Evolutionary conservation across 2,113 vertebrate genomes (phyloP).

Genomic region (Caranx ignobilis): DNA sequence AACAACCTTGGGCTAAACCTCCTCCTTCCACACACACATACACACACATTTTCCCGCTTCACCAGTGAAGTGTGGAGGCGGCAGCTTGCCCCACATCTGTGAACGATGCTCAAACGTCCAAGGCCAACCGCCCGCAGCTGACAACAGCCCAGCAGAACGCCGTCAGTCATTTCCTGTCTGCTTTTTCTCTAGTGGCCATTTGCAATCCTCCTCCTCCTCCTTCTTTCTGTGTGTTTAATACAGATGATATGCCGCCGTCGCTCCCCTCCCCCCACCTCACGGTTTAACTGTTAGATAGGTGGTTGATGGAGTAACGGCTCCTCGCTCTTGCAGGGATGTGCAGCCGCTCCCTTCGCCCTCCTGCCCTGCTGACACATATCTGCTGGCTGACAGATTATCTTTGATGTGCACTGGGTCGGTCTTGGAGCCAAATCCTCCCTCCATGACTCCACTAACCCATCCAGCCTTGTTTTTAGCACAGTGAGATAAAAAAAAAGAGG

Average conservation of each 20-base stretch:
- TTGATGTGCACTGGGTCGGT: conserved; percentile 59
- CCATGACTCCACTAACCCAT: conserved; percentile 46
- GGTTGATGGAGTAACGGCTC: conserved; percentile 31
- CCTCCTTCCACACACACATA: conserved; percentile 21
- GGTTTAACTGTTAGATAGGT: conserved; percentile 3
- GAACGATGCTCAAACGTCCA: conserved; percentile 39
- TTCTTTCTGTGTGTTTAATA: conserved; percentile 32
- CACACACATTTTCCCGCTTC: conserved; percentile 33
- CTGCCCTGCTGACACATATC: conserved; percentile 74
- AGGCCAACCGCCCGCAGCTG: conserved; percentile 16
- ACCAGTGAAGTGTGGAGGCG: conserved; percentile 48
- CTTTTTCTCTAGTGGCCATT: conserved; percentile 40
- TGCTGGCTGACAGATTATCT: conserved; percentile 56
- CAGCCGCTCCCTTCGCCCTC: conserved; percentile 16
- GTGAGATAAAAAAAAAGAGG: neutral
- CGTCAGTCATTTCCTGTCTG: conserved; percentile 18
- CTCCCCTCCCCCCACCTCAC: neutral
- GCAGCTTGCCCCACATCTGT: conserved; percentile 68
- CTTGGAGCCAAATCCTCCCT: conserved; percentile 57
- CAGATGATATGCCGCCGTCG: conserved; percentile 5
- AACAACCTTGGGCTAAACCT: conserved; percentile 54
- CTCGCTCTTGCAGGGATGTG: conserved; percentile 1
- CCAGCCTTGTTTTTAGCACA: conserved; percentile 4
- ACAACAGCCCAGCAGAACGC: neutral
- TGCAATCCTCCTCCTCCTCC: conserved; percentile 29